A percentile compares a stretch with the other conserved stretches of the same genome.
These are phyloP conservation scores for Tinamus major DNA, from an alignment of 2,797 vertebrate species.

Conservation along the genomic window DNA sequence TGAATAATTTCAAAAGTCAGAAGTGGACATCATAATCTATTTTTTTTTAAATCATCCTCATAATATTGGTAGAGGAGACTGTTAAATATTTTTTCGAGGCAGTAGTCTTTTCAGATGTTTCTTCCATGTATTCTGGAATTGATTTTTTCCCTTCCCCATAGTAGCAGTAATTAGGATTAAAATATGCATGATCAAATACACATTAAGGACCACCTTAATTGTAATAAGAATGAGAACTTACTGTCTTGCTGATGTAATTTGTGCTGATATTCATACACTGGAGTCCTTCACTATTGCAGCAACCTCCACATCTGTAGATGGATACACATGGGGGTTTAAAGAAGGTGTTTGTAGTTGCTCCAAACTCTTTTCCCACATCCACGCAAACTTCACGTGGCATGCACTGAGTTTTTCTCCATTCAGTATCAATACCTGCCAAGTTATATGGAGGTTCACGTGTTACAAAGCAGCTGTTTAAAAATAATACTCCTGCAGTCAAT, in stretches of 20 bases:
- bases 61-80: not conserved
- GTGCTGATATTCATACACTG: constrained; percentile 96
- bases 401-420: constrained; percentile 98
- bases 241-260: constrained; percentile 95
- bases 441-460: constrained; percentile 78
- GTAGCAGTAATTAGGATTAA: not conserved
- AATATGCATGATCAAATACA: not conserved
- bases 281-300: constrained; percentile 97
- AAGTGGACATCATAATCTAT: accelerated
- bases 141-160: not conserved
- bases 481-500: not conserved
- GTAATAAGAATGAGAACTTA: constrained; percentile 78
- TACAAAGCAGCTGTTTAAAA: constrained; percentile 66
- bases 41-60: too few relatives aligned
- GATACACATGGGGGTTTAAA: constrained; percentile 99
- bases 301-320: constrained; percentile 99
- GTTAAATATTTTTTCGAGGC: not conserved
- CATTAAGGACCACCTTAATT: not conserved
- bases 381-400: constrained; percentile 97
- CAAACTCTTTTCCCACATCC: constrained; percentile 98
- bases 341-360: constrained; percentile 97
- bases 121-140: not conserved
- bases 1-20: not conserved
- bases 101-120: not conserved
- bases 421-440: constrained; percentile 95